Evolutionary conservation across 2,113 vertebrate genomes (phyloP), one percentile per base, ranked within the genome.

Genomic region (Spea multiplicata): DNA sequence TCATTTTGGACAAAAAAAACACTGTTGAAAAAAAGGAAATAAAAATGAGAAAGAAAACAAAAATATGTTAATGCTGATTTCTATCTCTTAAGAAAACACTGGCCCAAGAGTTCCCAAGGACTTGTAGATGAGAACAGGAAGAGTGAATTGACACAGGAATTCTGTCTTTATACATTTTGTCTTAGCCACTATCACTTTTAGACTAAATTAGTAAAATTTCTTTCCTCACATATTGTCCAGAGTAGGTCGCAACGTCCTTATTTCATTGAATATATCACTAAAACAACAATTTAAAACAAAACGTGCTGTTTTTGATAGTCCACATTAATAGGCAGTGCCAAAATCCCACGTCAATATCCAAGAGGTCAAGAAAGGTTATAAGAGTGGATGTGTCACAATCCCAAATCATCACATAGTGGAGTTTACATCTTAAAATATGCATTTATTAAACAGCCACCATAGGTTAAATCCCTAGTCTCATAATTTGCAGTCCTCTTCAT

Each of bases 1-100:
- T n/a, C n/a, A n/a, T n/a, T n/a, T 73, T 73, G 76, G 69, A 69
- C 13, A 49, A 30, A 66, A 52, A 52, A 30, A 47, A 13, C 66
- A 30, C 13, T 45, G 12, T 49, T 48, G 69, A 9, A 30, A 30
- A 44, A 55, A 70, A n/a, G n/a, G n/a, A n/a, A n/a, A n/a, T n/a
- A n/a, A n/a, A n/a, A n/a, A n/a, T n/a, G n/a, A n/a, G n/a, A n/a
- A 77, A 77, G 45, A 45, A 72, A 57, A 71, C 49, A 50, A 47
- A 79, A 67, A 79, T 61, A 72, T 72, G 68, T 72, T 78, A 72
- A 78, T 65, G 68, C 59, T 66, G 77, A 79, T 79, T 73, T 16
- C 55, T 65, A 73, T 66, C 70, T 66, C n/a, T 10, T 66, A 66
- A 30, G 17, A 66, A 71, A 79, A 72, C 61, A 73, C 47, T 66